A percentile compares a stretch with the other conserved stretches of the same genome.
phyloP scores from a whole-genome alignment of 2,797 vertebrate genomes.

The Esox masquinongy region DNA sequence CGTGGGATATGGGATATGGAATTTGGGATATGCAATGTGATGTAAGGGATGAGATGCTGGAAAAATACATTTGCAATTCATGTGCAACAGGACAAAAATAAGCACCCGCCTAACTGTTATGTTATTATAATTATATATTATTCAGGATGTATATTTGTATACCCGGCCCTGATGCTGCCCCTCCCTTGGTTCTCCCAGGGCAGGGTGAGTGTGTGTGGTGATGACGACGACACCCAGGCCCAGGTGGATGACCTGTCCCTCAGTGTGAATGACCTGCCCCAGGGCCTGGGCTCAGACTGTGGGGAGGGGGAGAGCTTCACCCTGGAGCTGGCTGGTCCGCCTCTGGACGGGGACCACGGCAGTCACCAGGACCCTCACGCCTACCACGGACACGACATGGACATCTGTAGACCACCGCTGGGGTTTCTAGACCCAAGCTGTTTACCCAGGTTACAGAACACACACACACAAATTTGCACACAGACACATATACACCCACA shows the following conservation, averaged over 20 bases:
- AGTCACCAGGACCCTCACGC: conserved; percentile 54
- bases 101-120: too few relatives aligned
- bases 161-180: too few relatives aligned
- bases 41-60: too few relatives aligned
- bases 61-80: too few relatives aligned
- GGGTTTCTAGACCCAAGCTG: conserved; percentile 75
- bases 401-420: conserved; percentile 69
- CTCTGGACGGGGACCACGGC: conserved; percentile 51
- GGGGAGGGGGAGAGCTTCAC: conserved; percentile 92
- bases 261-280: conserved; percentile 86
- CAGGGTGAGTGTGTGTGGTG: conserved; percentile 63
- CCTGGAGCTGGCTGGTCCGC: conserved; percentile 85
- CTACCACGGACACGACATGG: conserved; percentile 57
- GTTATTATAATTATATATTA: too few relatives aligned
- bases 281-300: conserved; percentile 82
- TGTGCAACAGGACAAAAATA: too few relatives aligned
- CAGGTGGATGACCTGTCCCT: conserved; percentile 91
- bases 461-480: neutral
- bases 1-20: too few relatives aligned
- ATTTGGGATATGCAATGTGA: too few relatives aligned
- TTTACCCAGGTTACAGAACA: conserved; percentile 68
- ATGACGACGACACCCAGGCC: conserved; percentile 84
- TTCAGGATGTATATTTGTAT: too few relatives aligned
- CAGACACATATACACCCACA: conserved; percentile 6
- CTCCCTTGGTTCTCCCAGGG: neutral